Percentiles rank a stretch among this genome's conserved stretches.
phyloP scores from a whole-genome alignment of 2,888 invertebrate genomes.

The Zootermopsis nevadensis region DNA sequence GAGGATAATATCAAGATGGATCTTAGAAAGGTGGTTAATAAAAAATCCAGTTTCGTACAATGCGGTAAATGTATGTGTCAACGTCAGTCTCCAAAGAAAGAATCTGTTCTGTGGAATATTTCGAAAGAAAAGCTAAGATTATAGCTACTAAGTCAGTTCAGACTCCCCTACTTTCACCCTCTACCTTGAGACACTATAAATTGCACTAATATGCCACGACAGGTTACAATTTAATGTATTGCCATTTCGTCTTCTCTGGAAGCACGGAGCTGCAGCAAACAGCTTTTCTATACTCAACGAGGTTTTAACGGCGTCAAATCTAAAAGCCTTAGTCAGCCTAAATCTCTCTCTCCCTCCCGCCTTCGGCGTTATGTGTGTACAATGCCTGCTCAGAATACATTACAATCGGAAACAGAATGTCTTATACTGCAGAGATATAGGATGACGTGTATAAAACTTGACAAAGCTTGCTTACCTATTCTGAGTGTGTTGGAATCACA shows the following conservation, averaged over 20 bases:
- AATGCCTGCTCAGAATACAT: constrained; percentile 43
- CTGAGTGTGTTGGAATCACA: neutral
- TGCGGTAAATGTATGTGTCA: too few relatives aligned
- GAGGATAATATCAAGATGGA: neutral
- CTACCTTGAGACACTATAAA: constrained; percentile 2
- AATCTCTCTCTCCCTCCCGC: constrained; percentile 20
- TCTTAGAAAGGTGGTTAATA: too few relatives aligned
- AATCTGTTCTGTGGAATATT: too few relatives aligned
- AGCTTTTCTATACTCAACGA: constrained; percentile 35
- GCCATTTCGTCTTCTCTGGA: constrained; percentile 31
- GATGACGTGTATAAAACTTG: constrained; percentile 29
- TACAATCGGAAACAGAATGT: constrained; percentile 40
- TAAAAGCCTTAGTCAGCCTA: constrained; percentile 40
- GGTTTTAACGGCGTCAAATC: constrained; percentile 40
- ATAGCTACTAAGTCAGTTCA: neutral
- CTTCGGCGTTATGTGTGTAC: constrained; percentile 37
- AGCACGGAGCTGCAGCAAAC: neutral
- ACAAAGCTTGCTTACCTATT: neutral
- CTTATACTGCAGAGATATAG: constrained; percentile 34
- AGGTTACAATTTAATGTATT: constrained; percentile 42
- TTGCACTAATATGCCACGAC: constrained; percentile 31
- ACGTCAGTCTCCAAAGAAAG: too few relatives aligned
- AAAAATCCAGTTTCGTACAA: too few relatives aligned
- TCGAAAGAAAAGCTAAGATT: neutral
- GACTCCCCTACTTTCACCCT: too few relatives aligned